Base-by-base conservation (phyloP, 2,888 invertebrate genomes). In the Brachypterus glaber region DNA sequence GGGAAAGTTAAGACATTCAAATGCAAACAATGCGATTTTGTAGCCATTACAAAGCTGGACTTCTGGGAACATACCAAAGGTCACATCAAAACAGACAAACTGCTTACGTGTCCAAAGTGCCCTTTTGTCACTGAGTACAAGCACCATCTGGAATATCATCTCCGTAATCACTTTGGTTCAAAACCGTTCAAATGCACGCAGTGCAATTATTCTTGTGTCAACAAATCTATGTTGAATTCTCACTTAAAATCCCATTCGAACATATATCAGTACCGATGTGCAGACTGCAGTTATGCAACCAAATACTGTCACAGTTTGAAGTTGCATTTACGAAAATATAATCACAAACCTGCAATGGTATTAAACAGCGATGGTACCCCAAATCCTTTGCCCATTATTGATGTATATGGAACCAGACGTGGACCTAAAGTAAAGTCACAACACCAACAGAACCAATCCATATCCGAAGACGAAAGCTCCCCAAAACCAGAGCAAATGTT, bases 61-160 rank as follows among this genome's bases (percentile, higher is more conserved):
- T 93, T 88, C 59, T 99, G 97, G 96, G 79, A 82, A 26, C 98
- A 99, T 62, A 78, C 80, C 15, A 79, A 82, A 37, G 73, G 75
- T 13, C 98, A 99, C 68, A 96, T 98, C 55, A 91, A 90, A 54
- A 78, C 81, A 0, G 96, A 97, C 52, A 95, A 95, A 60, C 75
- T 89, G 51, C 70, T 98, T 17, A 79, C 79, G 43, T 98, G 98
- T 57, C 82, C 85, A 3, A 80, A 85, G 55, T 98, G 98, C 59
- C 88, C 90, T 0, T 99, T 99, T 58, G 93, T 96, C 3, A 99
- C 98, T 0, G 96, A 97, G 62, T 91, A 92, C 70, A 98, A 98
- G 58, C 98, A 99, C 61, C 98, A 99, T 53, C 68, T 97, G 41
- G 96, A 97, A 61, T 99, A 97, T 57, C 98, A 96, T 62, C 74